Evolutionary conservation across 2,888 invertebrate genomes (phyloP), one percentile per base, ranked within the genome.

Genomic region (Willowsia nigromaculata): DNA sequence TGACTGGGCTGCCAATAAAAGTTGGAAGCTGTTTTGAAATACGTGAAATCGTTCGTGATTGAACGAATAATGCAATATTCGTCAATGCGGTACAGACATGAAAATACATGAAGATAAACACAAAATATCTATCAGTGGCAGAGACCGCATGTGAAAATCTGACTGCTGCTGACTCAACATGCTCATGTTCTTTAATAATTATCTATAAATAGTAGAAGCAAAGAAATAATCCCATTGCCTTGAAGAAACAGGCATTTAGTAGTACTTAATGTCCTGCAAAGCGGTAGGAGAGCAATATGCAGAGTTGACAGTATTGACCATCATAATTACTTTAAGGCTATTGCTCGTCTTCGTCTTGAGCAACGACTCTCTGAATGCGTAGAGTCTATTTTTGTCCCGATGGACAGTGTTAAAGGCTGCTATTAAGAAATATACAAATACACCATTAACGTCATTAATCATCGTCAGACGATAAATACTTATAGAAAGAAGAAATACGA

Each of bases 361-460:
- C 53, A 53, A 53, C 53, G n/a, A 5, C 53, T 53, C n/a, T 53
- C 50, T 50, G 53, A 43, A 43, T 13, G 13, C 43, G 11, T 43
- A 9, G 43, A 43, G 6, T 43, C 43, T 43, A 9, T 43, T 43
- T 13, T 43, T 13, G 43, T 13, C 43, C 18, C 22, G 5, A 53
- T 53, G n/a, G n/a, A 6, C 22, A 53, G 18, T 53, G 2, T 53
- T n/a, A 3, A 50, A n/a, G 3, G 27, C n/a, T n/a, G n/a, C n/a
- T n/a, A n/a, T n/a, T n/a, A n/a, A n/a, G n/a, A n/a, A n/a, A n/a
- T n/a, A n/a, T n/a, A n/a, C n/a, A n/a, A n/a, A 15, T 33, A 65
- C 62, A 33, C 62, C 62, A 65, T 65, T 40, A 68, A 40, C 68
- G 68, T 68, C 68, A 68, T 68, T 40, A 68, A 68, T 68, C 68